Conservation (phyloP, 2,888 invertebrate genomes). For the Nephrotoma appendiculata region DNA sequence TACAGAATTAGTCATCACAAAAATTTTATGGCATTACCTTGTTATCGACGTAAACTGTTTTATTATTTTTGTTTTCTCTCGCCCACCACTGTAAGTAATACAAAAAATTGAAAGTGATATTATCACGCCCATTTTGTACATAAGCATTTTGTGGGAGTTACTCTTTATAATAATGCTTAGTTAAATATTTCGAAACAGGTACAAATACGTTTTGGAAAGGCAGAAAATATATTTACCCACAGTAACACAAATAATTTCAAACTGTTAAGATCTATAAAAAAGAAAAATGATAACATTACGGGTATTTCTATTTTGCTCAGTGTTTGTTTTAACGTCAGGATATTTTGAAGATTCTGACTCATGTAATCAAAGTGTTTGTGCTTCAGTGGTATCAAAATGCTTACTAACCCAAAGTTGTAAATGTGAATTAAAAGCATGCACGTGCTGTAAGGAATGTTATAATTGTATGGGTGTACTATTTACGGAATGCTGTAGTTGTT, state of each 20-base stretch:
- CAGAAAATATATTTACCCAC: too few relatives aligned
- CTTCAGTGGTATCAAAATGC: slow-evolving; percentile 91
- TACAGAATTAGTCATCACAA: too few relatives aligned
- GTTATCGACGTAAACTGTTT: too few relatives aligned
- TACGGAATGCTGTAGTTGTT: slow-evolving; percentile 92
- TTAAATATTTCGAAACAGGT: too few relatives aligned
- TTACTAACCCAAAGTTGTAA: slow-evolving; percentile 93
- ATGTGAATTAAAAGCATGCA: slow-evolving; percentile 81
- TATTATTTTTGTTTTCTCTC: too few relatives aligned
- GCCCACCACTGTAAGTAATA: too few relatives aligned
- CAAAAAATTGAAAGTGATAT: too few relatives aligned
- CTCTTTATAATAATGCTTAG: too few relatives aligned
- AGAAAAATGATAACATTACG: not conserved
- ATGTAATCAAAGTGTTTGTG: slow-evolving; percentile 92
- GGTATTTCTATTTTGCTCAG: not conserved
- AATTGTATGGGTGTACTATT: slow-evolving; percentile 79
- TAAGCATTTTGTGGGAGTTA: too few relatives aligned
- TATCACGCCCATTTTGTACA: too few relatives aligned
- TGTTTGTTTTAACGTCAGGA: not conserved
- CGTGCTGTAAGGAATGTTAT: slow-evolving; percentile 87
- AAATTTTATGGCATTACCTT: too few relatives aligned
- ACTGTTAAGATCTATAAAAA: not conserved
- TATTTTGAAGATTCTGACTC: slow-evolving; percentile 13
- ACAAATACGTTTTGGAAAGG: too few relatives aligned
- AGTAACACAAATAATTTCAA: not conserved